These are phyloP conservation scores for Notiomystis cincta DNA, from an alignment of 2,113 vertebrate genomes.

Conservation along the genomic window DNA sequence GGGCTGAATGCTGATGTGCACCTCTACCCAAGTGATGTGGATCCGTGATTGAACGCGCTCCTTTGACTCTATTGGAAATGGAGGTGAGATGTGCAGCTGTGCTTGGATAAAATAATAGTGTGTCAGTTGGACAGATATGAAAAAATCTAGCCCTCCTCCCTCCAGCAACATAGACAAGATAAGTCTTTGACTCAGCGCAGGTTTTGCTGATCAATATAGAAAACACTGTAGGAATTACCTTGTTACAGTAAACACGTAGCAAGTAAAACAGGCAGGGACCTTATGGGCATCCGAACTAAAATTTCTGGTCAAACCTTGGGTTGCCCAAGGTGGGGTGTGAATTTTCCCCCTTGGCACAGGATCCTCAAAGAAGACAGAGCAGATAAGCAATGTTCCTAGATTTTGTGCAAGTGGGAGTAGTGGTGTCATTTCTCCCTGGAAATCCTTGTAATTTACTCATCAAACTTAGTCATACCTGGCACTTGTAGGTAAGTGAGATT, in stretches of 20 bases:
- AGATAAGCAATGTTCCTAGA: neutral
- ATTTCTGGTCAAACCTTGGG: neutral
- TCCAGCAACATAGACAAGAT: neutral
- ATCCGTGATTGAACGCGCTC: neutral
- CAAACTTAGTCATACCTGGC: neutral
- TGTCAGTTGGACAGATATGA: neutral
- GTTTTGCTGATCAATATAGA: neutral
- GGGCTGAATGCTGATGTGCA: neutral
- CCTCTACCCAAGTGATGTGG: neutral
- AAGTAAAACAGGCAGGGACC: neutral
- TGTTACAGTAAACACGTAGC: neutral
- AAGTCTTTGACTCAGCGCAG: neutral
- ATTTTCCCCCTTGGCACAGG: neutral
- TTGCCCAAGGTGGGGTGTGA: neutral
- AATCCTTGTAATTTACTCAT: neutral
- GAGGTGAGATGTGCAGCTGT: neutral
- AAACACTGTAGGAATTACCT: neutral
- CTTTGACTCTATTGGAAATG: neutral
- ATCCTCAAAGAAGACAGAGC: neutral
- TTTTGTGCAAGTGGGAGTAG: neutral
- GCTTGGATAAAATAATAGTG: neutral
- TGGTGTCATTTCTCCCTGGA: neutral
- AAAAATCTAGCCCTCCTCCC: neutral
- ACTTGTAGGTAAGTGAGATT: neutral
- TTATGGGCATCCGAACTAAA: neutral